These are phyloP conservation scores for Poeciliopsis prolifica DNA, from an alignment of 2,113 vertebrate genomes.

Conservation along the genomic window DNA sequence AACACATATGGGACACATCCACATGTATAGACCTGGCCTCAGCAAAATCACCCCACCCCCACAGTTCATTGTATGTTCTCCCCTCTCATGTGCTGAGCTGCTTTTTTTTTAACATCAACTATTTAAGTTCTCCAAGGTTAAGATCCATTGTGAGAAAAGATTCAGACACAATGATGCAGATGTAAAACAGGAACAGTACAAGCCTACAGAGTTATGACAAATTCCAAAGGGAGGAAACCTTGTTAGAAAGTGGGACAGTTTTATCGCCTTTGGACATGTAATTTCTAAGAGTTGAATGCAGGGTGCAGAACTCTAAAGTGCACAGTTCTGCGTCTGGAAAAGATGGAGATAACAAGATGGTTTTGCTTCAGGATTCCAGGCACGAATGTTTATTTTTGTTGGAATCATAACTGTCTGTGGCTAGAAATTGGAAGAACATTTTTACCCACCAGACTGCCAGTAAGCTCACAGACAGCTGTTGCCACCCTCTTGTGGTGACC, in stretches of 20 bases:
- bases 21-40: constrained; percentile 27
- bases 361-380: constrained; percentile 75
- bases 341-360: constrained; percentile 64
- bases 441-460: constrained; percentile 63
- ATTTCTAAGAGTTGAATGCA: constrained; percentile 43
- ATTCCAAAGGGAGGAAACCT: constrained; percentile 54
- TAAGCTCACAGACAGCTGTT: constrained; percentile 32
- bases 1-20: constrained; percentile 66
- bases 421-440: constrained; percentile 70
- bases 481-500: constrained; percentile 72
- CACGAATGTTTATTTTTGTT: constrained; percentile 79
- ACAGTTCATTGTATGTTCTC: constrained; percentile 8
- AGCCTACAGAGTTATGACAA: constrained; percentile 23
- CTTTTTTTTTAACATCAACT: background rate
- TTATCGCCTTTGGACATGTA: constrained; percentile 64
- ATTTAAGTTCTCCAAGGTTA: background rate
- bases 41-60: constrained; percentile 41
- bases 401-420: constrained; percentile 81
- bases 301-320: constrained; percentile 27
- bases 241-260: constrained; percentile 53
- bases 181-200: constrained; percentile 7
- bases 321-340: constrained; percentile 50
- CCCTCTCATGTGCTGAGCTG: constrained; percentile 25
- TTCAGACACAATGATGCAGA: constrained; percentile 21
- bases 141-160: constrained; percentile 10